Base-by-base conservation (phyloP, 2,113 vertebrate genomes). In the Larimichthys polyactis region DNA sequence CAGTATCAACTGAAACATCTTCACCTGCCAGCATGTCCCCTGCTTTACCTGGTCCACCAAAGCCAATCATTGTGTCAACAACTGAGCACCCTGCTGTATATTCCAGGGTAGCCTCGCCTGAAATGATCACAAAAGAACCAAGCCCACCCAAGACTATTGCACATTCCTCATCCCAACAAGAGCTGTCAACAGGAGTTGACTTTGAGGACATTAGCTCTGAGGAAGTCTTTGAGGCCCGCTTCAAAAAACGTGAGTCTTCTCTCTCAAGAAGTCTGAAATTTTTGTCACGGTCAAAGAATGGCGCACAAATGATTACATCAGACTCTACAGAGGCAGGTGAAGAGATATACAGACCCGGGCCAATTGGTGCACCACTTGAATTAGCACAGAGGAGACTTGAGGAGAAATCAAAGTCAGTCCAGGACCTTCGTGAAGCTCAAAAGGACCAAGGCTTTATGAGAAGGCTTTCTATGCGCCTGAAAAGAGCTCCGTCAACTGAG, bases 151-250 rank as follows among this genome's bases (percentile, higher is more conserved):
- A 79, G 59, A 87, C 71, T 29, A 57, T 75, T 59, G 5, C 76
- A 71, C 82, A 80, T 40, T 72, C 81, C 16, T 86, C 90, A 32
- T 79, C 89, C 20, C 90, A 92, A 29, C 89, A 73, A 74, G 91
- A 92, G 15, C 67, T 79, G 11, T 85, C 75, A 69, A 64, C 76
- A 43, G 89, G 90, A 82, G 64, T 24, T 20, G 83, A 93, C 55
- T 95, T 99, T 5, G 93, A 96, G 67, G 96, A 99, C 90, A 94
- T 99, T 0, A 95, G 96, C 52, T 99, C 98, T 0, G 97, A 99
- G 89, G 97, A 99, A n/a, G 94, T 99, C 51, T 99, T 99, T 11
- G 97, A 99, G 81, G 95, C 98, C 11, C 97, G 97, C 76, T 99
- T 99, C 89, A 99, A 99, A 87, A 96, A 96, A 74, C 96, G 97